Evolutionary conservation across 37 sponge, comb jelly and placozoan genomes (phyloP), one percentile per base, ranked within the genome.

Genomic region (Agelas oroides): DNA sequence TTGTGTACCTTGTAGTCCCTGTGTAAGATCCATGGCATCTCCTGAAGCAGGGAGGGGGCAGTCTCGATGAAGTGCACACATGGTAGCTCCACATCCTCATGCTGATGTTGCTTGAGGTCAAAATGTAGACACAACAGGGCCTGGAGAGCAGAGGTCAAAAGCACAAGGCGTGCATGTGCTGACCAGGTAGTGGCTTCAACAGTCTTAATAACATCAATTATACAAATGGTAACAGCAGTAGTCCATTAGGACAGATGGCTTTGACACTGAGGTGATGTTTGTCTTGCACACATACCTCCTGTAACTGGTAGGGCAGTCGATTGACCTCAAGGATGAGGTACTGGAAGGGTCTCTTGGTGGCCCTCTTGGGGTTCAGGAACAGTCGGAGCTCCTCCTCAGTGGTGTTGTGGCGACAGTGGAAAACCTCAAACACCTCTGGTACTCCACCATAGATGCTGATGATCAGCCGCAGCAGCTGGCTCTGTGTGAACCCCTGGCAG

Each of bases 31-130:
- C 86, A 89, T 33, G 95, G 92, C 89, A 95, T 86, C 30, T 91
- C 95, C 33, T 86, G 81, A 12, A 95, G 83, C 24, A 95, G 80
- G 27, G 92, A 90, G 27, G 90, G 83, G 23, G 75, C 86, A 0
- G 92, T 89, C 70, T 91, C 95, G 16, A 95, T 72, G 66, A 90
- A 91, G 73, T 95, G 89, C 23, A 89, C 28, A n/a, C 80, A 79
- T 1, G 86, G 59, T 59, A 46, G 31, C 25, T 68, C 81, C n/a
- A 23, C 20, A 53, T 68, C 46, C 65, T 73, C 30, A 46, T 13
- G 23, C 17, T 57, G 34, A 0, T 57, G 34, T 71, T 78, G 71
- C 72, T 78, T 86, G 64, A 91, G 61, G 35, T 87, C 77, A 75
- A 83, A 77, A 57, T 89, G 89, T 16, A 91, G 64, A 67, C 87